A percentile compares a stretch with the other conserved stretches of the same genome.
Evolutionary conservation across 2,113 vertebrate genomes (phyloP).

Genomic region (Cebidichthys violaceus): DNA sequence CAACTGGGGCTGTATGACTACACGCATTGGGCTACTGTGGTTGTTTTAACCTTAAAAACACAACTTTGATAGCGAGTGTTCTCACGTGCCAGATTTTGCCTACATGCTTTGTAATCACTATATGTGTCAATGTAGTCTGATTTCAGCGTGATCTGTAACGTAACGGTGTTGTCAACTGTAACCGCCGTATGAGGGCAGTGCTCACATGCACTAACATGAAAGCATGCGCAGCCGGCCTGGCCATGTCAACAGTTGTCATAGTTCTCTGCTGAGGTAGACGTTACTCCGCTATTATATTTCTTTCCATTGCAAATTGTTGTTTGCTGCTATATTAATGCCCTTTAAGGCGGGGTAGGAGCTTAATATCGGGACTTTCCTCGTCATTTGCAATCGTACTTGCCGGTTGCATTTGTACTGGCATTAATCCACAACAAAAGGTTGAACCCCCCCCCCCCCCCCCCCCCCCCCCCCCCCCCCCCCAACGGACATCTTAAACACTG

Average conservation of each 20-base stretch:
- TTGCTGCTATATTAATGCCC: no score
- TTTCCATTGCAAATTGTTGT: no score
- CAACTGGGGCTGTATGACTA: background rate
- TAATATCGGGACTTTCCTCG: background rate
- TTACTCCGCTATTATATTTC: no score
- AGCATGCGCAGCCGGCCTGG: no score
- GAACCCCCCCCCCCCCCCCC: no score
- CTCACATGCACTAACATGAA: no score
- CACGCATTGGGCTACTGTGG: background rate
- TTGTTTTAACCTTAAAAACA: background rate
- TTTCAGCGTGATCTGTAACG: background rate
- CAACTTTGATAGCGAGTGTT: background rate
- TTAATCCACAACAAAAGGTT: background rate
- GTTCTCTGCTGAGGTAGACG: no score
- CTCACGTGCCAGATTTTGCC: background rate
- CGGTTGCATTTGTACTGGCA: conserved; percentile 9
- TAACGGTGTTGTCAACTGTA: no score
- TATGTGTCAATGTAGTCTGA: background rate
- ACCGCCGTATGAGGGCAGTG: no score
- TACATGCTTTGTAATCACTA: background rate
- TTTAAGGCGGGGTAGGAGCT: no score
- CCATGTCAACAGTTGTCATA: no score
- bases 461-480: no score
- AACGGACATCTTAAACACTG: background rate
- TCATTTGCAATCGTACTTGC: background rate